Base-by-base conservation (phyloP, 2,113 vertebrate species). In the Monarcha castaneiventris region DNA sequence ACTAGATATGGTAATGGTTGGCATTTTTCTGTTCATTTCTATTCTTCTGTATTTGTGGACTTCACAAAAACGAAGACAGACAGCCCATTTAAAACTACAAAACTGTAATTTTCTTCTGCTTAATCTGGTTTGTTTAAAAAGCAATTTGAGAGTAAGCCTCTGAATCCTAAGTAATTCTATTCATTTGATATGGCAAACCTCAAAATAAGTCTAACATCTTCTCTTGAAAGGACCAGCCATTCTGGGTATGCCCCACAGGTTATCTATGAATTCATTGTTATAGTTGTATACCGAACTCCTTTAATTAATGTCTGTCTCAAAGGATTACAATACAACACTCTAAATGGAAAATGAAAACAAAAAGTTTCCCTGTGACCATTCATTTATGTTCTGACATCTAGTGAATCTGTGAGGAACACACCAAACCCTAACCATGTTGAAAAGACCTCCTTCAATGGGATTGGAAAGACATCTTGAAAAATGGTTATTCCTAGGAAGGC, bases 181-280 rank as follows among this genome's bases (percentile, higher is more conserved):
- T 79, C 7, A 9, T 30, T 76, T 63, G 14, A 72, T 22, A 46
- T 20, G 11, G 5, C 10, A 87, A 54, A 84, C 10, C 19, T 63
- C 44, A 79, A 86, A 89, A n/a, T 14, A 72, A 41, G 5, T n/a
- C 15, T 63, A 58, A 66, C 9, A 41, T n/a, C 6, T 30, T 41
- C 7, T 49, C 10, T 37, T 44, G 48, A 54, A 58, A 79, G 9
- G 25, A 49, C 4, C 0, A 0, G 41, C 6, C 3, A 3, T 29
- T 80, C 27, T 10, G 2, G 48, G 6, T 30, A 15, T 21, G 5
- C 13, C 52, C n/a, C 25, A 64, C 8, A 33, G 25, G 22, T 67
- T 83, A 22, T 18, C 41, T 32, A 25, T 13, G 7, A 51, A 63
- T 29, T 64, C 3, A 4, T 33, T 87, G 10, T 27, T 39, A 59